Percentiles rank a stretch among this genome's conserved stretches.
phyloP scores from a whole-genome alignment of 2,797 vertebrate species.

The Hydrocynus forskahlii region DNA sequence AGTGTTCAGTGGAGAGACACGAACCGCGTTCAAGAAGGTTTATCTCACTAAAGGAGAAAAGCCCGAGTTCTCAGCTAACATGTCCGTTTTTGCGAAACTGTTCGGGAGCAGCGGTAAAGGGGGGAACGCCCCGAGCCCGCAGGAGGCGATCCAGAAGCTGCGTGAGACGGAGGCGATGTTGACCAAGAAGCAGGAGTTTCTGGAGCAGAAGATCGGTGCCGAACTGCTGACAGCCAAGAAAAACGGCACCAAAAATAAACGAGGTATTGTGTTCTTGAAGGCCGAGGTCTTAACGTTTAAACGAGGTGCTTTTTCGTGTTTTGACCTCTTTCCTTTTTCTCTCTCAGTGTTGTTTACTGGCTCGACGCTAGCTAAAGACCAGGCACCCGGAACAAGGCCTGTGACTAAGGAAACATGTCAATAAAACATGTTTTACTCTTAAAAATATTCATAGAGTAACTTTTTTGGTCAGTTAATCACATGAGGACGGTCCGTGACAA shows the following conservation, averaged over 20 bases:
- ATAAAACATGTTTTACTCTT: too few species aligned
- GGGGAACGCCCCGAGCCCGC: conserved; percentile 88
- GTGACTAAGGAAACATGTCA: too few species aligned
- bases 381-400: too few species aligned
- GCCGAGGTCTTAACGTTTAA: too few species aligned
- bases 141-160: conserved; percentile 94
- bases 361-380: too few species aligned
- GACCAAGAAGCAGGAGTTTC: conserved; percentile 94
- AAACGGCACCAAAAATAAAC: conserved; percentile 96
- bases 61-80: conserved; percentile 45
- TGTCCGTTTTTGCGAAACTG: conserved; percentile 85
- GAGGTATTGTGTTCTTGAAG: conserved; percentile 76
- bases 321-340: neutral
- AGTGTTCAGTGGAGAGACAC: neutral
- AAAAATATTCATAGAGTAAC: too few species aligned
- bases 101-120: conserved; percentile 86
- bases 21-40: neutral
- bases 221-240: conserved; percentile 92
- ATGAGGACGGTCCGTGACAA: too few species aligned
- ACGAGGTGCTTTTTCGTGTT: too few species aligned
- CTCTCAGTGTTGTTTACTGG: too few species aligned
- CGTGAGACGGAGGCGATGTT: conserved; percentile 97
- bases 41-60: conserved; percentile 4
- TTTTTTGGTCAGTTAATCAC: too few species aligned
- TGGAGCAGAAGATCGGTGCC: conserved; percentile 95